These are phyloP conservation scores for Trachelipus rathkii DNA, from an alignment of 1,140 invertebrate species.

Conservation along the genomic window DNA sequence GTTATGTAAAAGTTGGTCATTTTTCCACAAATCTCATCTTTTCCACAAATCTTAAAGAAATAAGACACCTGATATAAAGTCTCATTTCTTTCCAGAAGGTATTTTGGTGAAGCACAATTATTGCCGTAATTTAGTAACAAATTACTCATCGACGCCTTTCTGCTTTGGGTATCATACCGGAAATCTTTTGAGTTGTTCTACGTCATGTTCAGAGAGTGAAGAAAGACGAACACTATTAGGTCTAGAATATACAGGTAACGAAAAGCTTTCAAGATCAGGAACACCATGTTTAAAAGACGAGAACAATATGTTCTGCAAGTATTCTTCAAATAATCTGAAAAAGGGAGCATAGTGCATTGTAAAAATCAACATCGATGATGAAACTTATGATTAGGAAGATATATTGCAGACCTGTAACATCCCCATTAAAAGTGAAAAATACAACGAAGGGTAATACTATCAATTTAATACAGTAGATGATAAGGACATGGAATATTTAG, in stretches of 20 bases:
- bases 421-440: background rate
- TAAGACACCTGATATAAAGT: background rate
- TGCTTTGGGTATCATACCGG: background rate
- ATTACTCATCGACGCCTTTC: background rate
- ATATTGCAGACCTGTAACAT: background rate
- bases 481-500: background rate
- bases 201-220: background rate
- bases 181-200: background rate
- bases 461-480: background rate
- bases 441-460: background rate
- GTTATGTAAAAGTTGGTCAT: background rate
- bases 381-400: background rate
- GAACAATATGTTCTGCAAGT: background rate
- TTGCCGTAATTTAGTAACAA: background rate
- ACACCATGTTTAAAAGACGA: background rate
- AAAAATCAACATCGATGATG: too few relatives aligned
- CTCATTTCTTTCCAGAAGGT: background rate
- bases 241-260: background rate
- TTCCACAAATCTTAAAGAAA: background rate
- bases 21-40: conserved; percentile 1
- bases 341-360: too few relatives aligned
- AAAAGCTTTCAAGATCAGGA: background rate
- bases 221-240: background rate
- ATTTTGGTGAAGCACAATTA: background rate
- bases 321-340: too few relatives aligned